Percentiles rank a stretch among this genome's conserved stretches.
Evolutionary conservation across 2,888 invertebrate genomes (phyloP).

Genomic region (Pyrgus malvae): DNA sequence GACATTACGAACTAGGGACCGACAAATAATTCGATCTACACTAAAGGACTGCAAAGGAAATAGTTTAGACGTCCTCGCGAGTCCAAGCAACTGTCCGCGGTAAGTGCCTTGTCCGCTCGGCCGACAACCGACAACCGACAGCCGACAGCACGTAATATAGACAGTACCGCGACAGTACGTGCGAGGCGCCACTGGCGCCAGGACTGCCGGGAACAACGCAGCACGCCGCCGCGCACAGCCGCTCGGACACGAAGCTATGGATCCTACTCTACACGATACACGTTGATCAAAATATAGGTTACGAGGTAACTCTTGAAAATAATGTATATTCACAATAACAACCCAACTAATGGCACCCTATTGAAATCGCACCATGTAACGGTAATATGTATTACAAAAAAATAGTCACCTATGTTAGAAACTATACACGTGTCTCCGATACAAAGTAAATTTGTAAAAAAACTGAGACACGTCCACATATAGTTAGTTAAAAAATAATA

Average conservation of each 20-base stretch:
- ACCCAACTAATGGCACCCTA: conserved; percentile 77
- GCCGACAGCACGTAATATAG: too few species aligned
- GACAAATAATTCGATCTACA: conserved; percentile 46
- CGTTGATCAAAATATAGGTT: conserved; percentile 12
- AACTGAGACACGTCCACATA: conserved; percentile 27
- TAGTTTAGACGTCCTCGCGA: conserved; percentile 22
- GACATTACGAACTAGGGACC: conserved; percentile 60
- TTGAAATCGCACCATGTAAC: conserved; percentile 64
- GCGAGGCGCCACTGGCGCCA: too few species aligned
- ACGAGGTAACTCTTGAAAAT: conserved; percentile 60
- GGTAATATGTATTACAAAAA: conserved; percentile 27
- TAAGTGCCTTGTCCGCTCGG: too few species aligned
- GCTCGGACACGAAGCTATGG: neutral
- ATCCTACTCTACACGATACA: conserved; percentile 8
- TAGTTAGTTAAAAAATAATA: conserved; percentile 35
- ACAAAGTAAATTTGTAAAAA: conserved; percentile 34
- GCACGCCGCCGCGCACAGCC: neutral
- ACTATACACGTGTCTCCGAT: conserved; percentile 22
- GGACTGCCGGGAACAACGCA: too few species aligned
- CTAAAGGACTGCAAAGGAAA: conserved; percentile 32
- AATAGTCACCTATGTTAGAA: conserved; percentile 27
- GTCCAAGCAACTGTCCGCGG: conserved; percentile 29
- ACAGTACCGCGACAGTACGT: too few species aligned
- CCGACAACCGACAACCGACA: too few species aligned
- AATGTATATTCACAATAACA: conserved; percentile 60